Percentiles rank a stretch among this genome's conserved stretches.
phyloP scores from a whole-genome alignment of 1,140 invertebrate genomes.

The Pseudomyrmex gracilis region DNA sequence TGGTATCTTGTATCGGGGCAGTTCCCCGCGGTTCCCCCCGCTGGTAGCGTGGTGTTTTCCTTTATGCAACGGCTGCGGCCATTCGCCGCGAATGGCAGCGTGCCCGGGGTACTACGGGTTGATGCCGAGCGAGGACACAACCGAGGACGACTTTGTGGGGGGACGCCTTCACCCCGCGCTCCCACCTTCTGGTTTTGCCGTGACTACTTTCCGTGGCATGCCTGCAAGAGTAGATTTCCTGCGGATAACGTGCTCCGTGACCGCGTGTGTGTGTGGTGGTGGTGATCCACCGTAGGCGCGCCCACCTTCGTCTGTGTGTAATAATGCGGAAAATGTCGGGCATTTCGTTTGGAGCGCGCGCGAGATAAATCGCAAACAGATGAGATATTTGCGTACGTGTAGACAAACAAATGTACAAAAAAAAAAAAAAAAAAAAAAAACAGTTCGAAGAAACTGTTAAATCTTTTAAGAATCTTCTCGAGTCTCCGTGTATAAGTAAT shows the following conservation, averaged over 20 bases:
- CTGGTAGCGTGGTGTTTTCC: slow-evolving; percentile 81
- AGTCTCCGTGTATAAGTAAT: too few relatives aligned
- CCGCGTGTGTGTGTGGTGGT: slow-evolving; percentile 66
- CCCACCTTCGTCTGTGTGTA: slow-evolving; percentile 53
- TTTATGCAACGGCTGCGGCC: slow-evolving; percentile 74
- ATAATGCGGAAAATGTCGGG: slow-evolving; percentile 50
- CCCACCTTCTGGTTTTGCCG: slow-evolving; percentile 23
- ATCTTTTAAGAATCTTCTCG: too few relatives aligned
- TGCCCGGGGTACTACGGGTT: slow-evolving; percentile 29
- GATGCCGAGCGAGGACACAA: slow-evolving; percentile 56
- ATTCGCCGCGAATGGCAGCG: slow-evolving; percentile 69
- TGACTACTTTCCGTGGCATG: slow-evolving; percentile 71
- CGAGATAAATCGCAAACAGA: background rate
- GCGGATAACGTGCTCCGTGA: slow-evolving; percentile 79
- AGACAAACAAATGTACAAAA: too few relatives aligned
- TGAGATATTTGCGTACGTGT: background rate
- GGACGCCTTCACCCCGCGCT: slow-evolving; percentile 12
- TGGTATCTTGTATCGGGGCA: slow-evolving; percentile 84
- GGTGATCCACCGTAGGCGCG: slow-evolving; percentile 79
- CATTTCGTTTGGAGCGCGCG: background rate
- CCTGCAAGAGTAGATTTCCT: slow-evolving; percentile 84
- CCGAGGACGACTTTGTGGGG: slow-evolving; percentile 42
- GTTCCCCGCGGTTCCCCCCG: slow-evolving; percentile 78
- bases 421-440: too few relatives aligned
- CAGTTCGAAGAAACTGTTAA: too few relatives aligned